Evolutionary conservation across 2,113 vertebrate species (phyloP).

Genomic region (Scopus umbretta): DNA sequence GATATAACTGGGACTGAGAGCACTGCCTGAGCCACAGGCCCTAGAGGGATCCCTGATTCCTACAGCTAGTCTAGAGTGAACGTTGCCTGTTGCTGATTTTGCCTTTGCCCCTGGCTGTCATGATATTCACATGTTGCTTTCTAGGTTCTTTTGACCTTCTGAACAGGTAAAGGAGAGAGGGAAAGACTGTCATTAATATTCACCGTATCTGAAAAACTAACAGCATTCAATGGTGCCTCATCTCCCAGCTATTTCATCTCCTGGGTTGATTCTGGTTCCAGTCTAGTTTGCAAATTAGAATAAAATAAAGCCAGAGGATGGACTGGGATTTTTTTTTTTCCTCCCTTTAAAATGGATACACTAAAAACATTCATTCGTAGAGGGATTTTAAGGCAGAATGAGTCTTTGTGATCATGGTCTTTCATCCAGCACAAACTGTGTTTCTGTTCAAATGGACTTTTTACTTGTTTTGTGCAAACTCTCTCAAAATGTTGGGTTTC

Average conservation of each 20-base stretch:
- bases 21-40: not conserved
- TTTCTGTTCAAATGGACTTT: not conserved
- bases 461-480: not conserved
- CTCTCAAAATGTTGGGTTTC: not conserved
- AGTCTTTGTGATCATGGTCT: not conserved
- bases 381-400: not conserved
- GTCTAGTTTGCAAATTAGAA: not conserved
- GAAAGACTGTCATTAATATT: not conserved
- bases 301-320: not conserved
- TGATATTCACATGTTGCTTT: not conserved
- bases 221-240: not conserved
- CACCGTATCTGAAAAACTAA: not conserved
- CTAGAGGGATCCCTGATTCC: not conserved
- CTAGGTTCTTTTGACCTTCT: conserved; percentile 4
- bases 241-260: not conserved
- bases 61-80: conserved; percentile 34
- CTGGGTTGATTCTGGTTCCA: not conserved
- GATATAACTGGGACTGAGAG: not conserved
- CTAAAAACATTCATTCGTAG: not conserved
- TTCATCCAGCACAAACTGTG: not conserved
- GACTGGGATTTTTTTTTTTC: not conserved
- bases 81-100: conserved; percentile 22
- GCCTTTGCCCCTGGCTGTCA: not conserved
- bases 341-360: not conserved
- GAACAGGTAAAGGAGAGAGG: not conserved